phyloP scores from a whole-genome alignment of 92 coral and sea anemone genomes.

The Parazoanthus darwini region DNA sequence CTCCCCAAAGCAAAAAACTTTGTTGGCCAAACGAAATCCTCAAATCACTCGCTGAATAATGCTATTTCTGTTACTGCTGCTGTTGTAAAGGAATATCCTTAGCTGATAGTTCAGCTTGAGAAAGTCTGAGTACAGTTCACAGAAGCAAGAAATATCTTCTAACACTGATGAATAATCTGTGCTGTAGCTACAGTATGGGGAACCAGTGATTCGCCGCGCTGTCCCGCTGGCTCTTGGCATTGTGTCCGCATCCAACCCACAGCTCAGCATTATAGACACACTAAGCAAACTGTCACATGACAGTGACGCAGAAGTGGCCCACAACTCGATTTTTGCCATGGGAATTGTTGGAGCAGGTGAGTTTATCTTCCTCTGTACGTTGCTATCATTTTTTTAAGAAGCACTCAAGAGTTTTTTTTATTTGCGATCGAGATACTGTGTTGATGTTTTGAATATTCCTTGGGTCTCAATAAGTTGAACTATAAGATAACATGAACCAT shows the following conservation, averaged over 20 bases:
- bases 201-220: conserved; percentile 95
- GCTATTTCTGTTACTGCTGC: neutral
- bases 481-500: no score
- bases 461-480: no score
- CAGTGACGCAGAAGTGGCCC: conserved; percentile 97
- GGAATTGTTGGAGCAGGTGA: conserved; percentile 97
- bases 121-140: neutral
- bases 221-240: conserved; percentile 93
- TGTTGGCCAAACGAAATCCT: no score
- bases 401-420: no score
- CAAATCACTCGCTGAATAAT: no score
- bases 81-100: neutral
- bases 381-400: no score
- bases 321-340: conserved; percentile 98
- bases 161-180: neutral
- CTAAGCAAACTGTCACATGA: conserved; percentile 98
- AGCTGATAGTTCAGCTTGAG: neutral
- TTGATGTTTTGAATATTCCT: no score
- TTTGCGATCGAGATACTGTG: no score
- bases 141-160: neutral
- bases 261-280: conserved; percentile 89
- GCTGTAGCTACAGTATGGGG: conserved; percentile 92
- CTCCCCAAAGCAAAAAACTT: no score
- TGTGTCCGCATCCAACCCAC: conserved; percentile 97
- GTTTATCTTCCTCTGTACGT: neutral